Percentiles rank a stretch among this genome's conserved stretches.
phyloP scores from a whole-genome alignment of 2,888 invertebrate species.

The Sarcophaga caerulescens region DNA sequence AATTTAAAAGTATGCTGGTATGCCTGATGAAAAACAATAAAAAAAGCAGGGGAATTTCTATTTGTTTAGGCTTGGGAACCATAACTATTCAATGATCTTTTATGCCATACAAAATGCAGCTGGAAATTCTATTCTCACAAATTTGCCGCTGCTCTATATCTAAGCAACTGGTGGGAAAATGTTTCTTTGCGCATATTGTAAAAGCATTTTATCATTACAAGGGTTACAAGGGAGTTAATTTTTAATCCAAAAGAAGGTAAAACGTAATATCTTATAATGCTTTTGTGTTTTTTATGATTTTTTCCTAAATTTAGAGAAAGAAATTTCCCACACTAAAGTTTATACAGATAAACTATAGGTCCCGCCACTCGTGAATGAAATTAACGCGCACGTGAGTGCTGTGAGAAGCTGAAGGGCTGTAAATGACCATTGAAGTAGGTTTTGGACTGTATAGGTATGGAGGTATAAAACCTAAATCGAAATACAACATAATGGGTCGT shows the following conservation, averaged over 20 bases:
- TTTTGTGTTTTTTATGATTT: background rate
- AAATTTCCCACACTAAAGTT: constrained; percentile 28
- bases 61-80: constrained; percentile 33
- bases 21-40: background rate
- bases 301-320: background rate
- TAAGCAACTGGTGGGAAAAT: constrained; percentile 62
- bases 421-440: no score
- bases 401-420: no score
- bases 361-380: no score
- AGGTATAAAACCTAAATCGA: no score
- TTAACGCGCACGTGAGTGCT: no score
- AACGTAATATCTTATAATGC: constrained; percentile 1
- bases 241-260: background rate
- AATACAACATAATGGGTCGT: no score
- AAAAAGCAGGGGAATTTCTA: constrained; percentile 52
- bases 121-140: constrained; percentile 44
- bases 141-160: background rate
- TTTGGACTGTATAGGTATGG: no score
- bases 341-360: background rate
- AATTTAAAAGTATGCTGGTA: constrained; percentile 59
- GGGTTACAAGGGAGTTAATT: constrained; percentile 36
- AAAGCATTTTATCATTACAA: constrained; percentile 39
- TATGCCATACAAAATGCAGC: background rate
- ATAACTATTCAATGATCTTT: constrained; percentile 39
- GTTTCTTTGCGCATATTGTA: constrained; percentile 17